Percentiles rank a stretch among this genome's conserved stretches.
Evolutionary conservation across 2,797 vertebrate genomes (phyloP).

Genomic region (Chaenodraco wilsoni): DNA sequence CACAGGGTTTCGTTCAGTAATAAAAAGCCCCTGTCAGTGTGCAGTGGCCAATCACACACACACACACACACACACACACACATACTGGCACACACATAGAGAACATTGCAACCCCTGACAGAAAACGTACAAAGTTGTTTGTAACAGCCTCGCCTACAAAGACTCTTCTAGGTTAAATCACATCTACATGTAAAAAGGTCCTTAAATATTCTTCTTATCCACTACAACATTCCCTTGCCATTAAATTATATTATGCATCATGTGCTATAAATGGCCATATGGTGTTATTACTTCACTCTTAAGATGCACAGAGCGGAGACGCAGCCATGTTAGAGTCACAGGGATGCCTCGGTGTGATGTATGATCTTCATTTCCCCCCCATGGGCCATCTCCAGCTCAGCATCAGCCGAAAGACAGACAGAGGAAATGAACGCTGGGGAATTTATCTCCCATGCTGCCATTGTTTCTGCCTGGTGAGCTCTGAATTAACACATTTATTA

Average conservation of each 20-base stretch:
- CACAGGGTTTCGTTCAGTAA: constrained; percentile 77
- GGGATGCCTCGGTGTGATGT: constrained; percentile 75
- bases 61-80: constrained; percentile 3
- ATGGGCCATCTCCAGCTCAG: constrained; percentile 67
- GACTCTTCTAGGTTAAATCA: not conserved
- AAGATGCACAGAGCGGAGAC: constrained; percentile 53
- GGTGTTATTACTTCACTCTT: constrained; percentile 32
- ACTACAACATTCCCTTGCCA: not conserved
- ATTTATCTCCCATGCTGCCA: constrained; percentile 80
- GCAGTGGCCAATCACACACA: constrained; percentile 38
- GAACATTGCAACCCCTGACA: constrained; percentile 12
- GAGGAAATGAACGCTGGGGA: constrained; percentile 78
- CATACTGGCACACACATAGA: constrained; percentile 11
- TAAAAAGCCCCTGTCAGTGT: constrained; percentile 63
- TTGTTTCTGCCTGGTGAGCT: constrained; percentile 77
- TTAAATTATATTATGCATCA: constrained; percentile 3
- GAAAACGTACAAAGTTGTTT: constrained; percentile 16
- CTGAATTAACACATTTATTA: constrained; percentile 86
- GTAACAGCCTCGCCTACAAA: constrained; percentile 14
- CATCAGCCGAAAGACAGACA: constrained; percentile 70
- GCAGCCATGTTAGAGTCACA: constrained; percentile 49
- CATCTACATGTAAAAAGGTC: not conserved
- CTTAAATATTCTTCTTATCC: not conserved
- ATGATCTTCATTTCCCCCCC: constrained; percentile 73
- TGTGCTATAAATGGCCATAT: constrained; percentile 17